Base-by-base conservation (phyloP, 2,797 vertebrate species). In the Distichodus sexfasciatus region DNA sequence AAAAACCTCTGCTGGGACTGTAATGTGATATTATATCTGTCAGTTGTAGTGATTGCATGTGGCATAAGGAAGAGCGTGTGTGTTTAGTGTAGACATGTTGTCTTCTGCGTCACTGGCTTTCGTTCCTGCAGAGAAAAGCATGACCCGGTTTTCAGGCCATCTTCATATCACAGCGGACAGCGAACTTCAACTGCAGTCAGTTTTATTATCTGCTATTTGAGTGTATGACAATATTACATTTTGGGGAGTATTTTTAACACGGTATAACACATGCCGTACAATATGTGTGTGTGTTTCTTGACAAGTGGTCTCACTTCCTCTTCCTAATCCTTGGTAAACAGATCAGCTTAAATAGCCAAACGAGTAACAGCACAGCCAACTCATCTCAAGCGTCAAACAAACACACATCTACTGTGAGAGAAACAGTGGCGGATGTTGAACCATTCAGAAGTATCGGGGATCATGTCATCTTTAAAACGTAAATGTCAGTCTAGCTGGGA, bases 131-230 rank as follows among this genome's bases (percentile, higher is more conserved):
- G 77, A 85, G 71, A 61, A 71, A 83, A 75, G 68, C 68, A 3
- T 88, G 88, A 91, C 88, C 88, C 81, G 75, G 72, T 89, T 90
- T 91, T 81, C 80, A 83, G 78, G 83, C 77, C 79, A 80, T 80
- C 77, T 79, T 59, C 83, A 86, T 85, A 72, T 83, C 76, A 71
- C 83, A 60, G 71, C 17, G 4, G n/a, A n/a, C n/a, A 14, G 17
- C 11, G n/a, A 14, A 4, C 3, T 47, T 26, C 4, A 23, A 47
- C n/a, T n/a, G n/a, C n/a, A n/a, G n/a, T n/a, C n/a, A n/a, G n/a
- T n/a, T n/a, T n/a, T n/a, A n/a, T n/a, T n/a, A 28, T 28, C 5
- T 7, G 23, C 4, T 5, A 6, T 31, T 26, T 24, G 28, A 50
- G 4, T 66, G 15, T 63, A 9, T 19, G 26, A n/a, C n/a, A n/a